phyloP scores from a whole-genome alignment of 2,113 vertebrate genomes.

The Dromaius novaehollandiae region DNA sequence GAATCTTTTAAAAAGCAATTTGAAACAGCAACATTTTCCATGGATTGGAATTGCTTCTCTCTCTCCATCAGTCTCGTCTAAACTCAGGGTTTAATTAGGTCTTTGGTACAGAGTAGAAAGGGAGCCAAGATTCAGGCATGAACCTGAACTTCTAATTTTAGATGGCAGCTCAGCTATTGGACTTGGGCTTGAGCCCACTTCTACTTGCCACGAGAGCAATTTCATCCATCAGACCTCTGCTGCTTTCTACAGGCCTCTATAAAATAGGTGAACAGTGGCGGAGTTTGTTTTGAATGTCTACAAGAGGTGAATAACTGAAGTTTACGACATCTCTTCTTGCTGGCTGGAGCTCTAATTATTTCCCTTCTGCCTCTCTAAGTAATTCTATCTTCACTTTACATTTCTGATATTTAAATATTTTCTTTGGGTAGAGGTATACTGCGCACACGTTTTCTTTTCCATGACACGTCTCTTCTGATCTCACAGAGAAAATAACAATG shows the following conservation, averaged over 20 bases:
- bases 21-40: not conserved
- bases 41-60: not conserved
- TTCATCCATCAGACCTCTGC: not conserved
- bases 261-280: constrained; percentile 40
- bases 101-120: not conserved
- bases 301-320: constrained; percentile 9
- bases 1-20: not conserved
- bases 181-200: constrained; percentile 31
- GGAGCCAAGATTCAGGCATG: not conserved
- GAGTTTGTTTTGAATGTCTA: constrained; percentile 35
- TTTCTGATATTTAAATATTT: constrained; percentile 60
- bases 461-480: constrained; percentile 33
- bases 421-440: not conserved
- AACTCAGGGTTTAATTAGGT: not conserved
- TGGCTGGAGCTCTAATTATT: constrained; percentile 50
- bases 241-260: not conserved
- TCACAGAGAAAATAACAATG: constrained; percentile 55
- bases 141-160: not conserved
- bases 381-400: constrained; percentile 45
- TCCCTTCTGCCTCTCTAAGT: constrained; percentile 41
- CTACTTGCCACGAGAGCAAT: not conserved
- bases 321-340: constrained; percentile 46
- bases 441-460: constrained; percentile 3
- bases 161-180: constrained; percentile 9
- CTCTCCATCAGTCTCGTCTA: not conserved